Conservation (phyloP, 2,888 invertebrate species). For the Drosophila quinaria region DNA sequence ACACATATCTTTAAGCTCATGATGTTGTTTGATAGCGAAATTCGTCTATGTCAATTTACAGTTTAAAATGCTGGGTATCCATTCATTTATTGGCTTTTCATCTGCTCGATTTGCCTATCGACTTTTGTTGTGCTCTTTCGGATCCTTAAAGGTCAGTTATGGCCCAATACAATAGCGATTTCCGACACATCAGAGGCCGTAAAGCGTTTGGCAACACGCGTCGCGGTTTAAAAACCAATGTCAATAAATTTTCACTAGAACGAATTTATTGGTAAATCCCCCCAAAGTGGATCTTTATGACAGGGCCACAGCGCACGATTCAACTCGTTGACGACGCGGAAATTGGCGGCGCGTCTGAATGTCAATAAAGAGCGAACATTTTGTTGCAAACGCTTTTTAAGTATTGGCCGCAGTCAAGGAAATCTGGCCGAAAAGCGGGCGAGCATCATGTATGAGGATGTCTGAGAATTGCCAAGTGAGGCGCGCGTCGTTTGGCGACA, state of each 20-base stretch:
- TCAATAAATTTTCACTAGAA: slow-evolving; percentile 80
- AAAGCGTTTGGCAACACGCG: slow-evolving; percentile 71
- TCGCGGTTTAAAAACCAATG: slow-evolving; percentile 81
- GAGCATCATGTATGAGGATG: slow-evolving; percentile 7
- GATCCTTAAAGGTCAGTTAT: slow-evolving; percentile 61
- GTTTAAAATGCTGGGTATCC: slow-evolving; percentile 6
- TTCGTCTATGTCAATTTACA: background rate
- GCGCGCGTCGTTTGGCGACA: slow-evolving; percentile 78
- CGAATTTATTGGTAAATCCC: slow-evolving; percentile 79
- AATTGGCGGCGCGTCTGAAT: slow-evolving; percentile 69
- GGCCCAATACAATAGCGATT: slow-evolving; percentile 61
- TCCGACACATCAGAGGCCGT: slow-evolving; percentile 58
- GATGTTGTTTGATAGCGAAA: background rate
- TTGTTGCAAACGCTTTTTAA: slow-evolving; percentile 38
- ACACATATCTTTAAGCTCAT: background rate
- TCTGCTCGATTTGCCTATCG: slow-evolving; percentile 37
- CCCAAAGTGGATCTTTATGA: slow-evolving; percentile 65
- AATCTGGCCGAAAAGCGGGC: slow-evolving; percentile 20
- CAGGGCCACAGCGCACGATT: slow-evolving; percentile 42
- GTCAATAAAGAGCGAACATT: slow-evolving; percentile 78
- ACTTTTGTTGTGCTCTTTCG: slow-evolving; percentile 16
- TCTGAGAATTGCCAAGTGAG: slow-evolving; percentile 69
- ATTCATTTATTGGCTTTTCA: slow-evolving; percentile 27
- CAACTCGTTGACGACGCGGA: slow-evolving; percentile 74
- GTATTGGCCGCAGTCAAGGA: slow-evolving; percentile 28